phyloP scores from a whole-genome alignment of 2,797 vertebrate species.

The Orestias chungarensis region DNA sequence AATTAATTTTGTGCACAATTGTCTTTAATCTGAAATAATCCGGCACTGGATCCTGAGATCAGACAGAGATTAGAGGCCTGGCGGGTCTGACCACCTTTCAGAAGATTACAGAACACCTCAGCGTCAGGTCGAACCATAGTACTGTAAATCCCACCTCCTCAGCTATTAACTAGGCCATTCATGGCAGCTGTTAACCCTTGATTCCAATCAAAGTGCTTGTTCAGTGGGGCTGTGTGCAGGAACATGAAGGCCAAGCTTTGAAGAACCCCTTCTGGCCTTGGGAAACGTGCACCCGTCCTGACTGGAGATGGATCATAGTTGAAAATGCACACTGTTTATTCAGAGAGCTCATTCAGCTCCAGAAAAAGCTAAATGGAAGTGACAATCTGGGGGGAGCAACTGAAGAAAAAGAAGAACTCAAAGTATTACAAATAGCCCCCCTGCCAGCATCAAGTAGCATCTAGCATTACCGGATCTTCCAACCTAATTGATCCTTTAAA shows the following conservation, averaged over 20 bases:
- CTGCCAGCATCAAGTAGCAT: neutral
- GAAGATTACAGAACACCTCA: constrained; percentile 8
- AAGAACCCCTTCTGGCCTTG: neutral
- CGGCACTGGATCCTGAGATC: constrained; percentile 53
- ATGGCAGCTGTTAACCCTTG: neutral
- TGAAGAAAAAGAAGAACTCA: neutral
- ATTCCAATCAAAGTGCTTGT: neutral
- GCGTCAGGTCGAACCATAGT: neutral
- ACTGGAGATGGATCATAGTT: neutral
- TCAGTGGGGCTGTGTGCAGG: neutral
- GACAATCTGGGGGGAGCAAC: neutral
- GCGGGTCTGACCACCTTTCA: constrained; percentile 15
- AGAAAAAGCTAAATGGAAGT: neutral
- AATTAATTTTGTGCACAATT: constrained; percentile 50
- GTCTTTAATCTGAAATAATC: constrained; percentile 71
- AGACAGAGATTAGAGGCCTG: constrained; percentile 60
- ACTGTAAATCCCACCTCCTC: neutral
- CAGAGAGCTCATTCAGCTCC: neutral
- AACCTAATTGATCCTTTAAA: neutral
- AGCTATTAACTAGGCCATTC: neutral
- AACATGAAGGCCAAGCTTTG: neutral
- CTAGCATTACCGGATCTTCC: neutral
- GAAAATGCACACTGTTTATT: neutral
- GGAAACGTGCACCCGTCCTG: neutral
- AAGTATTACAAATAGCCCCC: neutral